Conservation (phyloP, 2,113 vertebrate genomes). For the Cygnus atratus region DNA sequence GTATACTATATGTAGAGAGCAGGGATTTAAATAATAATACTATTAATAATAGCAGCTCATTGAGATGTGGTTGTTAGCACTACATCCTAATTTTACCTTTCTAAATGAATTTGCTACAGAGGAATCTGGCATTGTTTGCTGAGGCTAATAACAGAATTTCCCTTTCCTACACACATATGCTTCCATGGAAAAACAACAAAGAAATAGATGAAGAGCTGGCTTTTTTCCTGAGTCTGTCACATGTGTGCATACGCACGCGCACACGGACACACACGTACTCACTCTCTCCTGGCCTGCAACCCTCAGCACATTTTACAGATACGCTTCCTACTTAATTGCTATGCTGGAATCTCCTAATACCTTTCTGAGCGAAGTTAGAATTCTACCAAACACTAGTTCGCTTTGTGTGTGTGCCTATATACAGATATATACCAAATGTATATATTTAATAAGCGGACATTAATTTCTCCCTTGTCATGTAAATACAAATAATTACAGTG, state of each 20-base stretch:
- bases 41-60: conserved; percentile 29
- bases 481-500: conserved; percentile 61
- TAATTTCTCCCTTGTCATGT: conserved; percentile 16
- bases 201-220: conserved; percentile 39
- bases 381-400: background rate
- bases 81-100: conserved; percentile 38
- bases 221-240: conserved; percentile 54
- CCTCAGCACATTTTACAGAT: conserved; percentile 49
- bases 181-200: conserved; percentile 67
- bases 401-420: background rate
- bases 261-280: conserved; percentile 25
- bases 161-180: conserved; percentile 41
- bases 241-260: conserved; percentile 53
- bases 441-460: background rate
- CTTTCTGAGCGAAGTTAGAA: conserved; percentile 53
- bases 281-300: conserved; percentile 22
- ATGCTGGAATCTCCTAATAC: conserved; percentile 42
- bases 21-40: conserved; percentile 63
- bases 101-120: conserved; percentile 37
- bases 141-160: conserved; percentile 50
- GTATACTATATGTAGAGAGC: conserved; percentile 8
- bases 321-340: conserved; percentile 17
- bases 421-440: background rate
- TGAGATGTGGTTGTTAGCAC: conserved; percentile 16
- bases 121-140: conserved; percentile 57